phyloP scores from a whole-genome alignment of 2,888 invertebrate genomes.

The Archaeoteleia sp. region DNA sequence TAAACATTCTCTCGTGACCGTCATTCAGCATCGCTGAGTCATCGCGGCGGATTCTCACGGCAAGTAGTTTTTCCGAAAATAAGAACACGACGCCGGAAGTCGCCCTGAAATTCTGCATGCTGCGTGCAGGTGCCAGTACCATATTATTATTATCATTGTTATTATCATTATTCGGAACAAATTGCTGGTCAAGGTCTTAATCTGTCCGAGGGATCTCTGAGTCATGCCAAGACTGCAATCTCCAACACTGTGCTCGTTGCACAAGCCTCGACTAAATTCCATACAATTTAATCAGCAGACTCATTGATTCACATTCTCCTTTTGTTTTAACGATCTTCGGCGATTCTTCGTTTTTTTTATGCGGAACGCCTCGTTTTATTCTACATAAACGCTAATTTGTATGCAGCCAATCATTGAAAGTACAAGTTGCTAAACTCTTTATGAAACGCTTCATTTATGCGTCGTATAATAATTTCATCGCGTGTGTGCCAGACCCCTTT shows the following conservation, averaged over 20 bases:
- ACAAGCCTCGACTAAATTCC: constrained; percentile 14
- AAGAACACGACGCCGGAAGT: constrained; percentile 48
- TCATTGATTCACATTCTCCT: constrained; percentile 9
- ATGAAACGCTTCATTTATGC: constrained; percentile 24
- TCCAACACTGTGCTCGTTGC: constrained; percentile 20
- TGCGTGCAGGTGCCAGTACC: constrained; percentile 58
- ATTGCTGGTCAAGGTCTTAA: constrained; percentile 58
- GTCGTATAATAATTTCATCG: constrained; percentile 2
- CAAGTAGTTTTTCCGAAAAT: constrained; percentile 44
- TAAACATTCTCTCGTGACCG: constrained; percentile 36
- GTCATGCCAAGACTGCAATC: constrained; percentile 16
- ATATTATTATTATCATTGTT: constrained; percentile 43
- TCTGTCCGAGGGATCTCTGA: constrained; percentile 29
- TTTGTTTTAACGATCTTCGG: not conserved
- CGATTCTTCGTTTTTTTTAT: too few species aligned
- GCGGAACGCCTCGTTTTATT: not conserved
- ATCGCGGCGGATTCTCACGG: constrained; percentile 38
- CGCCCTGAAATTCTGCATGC: constrained; percentile 55
- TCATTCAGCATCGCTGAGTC: constrained; percentile 40
- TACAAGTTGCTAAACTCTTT: constrained; percentile 19
- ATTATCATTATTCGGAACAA: constrained; percentile 58
- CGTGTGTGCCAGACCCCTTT: too few species aligned
- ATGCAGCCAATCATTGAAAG: constrained; percentile 5
- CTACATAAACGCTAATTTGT: not conserved
- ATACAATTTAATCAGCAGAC: constrained; percentile 30